A percentile compares a stretch with the other conserved stretches of the same genome.
Evolutionary conservation across 2,797 vertebrate genomes (phyloP).

Genomic region (Arrhamphus sclerolepis): DNA sequence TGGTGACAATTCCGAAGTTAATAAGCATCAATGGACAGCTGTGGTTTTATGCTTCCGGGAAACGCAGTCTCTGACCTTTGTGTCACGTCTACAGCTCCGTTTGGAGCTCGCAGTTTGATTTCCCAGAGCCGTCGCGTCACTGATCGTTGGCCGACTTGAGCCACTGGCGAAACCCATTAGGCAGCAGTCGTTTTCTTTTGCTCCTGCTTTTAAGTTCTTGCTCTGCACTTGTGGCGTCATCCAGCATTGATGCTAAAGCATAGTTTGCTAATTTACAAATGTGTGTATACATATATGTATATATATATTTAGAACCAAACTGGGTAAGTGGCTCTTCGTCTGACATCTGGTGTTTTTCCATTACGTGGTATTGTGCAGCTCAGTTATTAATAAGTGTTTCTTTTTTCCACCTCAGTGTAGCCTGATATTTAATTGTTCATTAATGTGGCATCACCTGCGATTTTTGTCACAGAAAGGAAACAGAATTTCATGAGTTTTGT

Average conservation of each 20-base stretch:
- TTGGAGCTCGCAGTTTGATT: constrained; percentile 57
- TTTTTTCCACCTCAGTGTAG: too few relatives aligned
- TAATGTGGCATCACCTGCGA: too few relatives aligned
- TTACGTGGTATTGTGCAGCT: too few relatives aligned
- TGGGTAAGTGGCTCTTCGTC: constrained; percentile 5
- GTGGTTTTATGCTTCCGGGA: constrained; percentile 58
- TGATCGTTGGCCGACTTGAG: constrained; percentile 20
- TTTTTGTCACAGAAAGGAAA: too few relatives aligned
- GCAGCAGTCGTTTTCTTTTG: constrained; percentile 10
- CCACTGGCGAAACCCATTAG: constrained; percentile 7
- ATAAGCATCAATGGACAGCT: not conserved
- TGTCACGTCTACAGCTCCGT: constrained; percentile 58
- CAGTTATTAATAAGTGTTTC: too few relatives aligned
- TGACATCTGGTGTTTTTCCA: constrained; percentile 7
- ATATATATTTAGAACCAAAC: too few relatives aligned
- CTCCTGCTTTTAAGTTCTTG: not conserved
- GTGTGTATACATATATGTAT: too few relatives aligned
- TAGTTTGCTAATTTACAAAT: not conserved
- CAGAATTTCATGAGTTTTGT: too few relatives aligned
- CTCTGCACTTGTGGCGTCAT: too few relatives aligned
- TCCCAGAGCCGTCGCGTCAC: constrained; percentile 58
- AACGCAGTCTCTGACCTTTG: constrained; percentile 68
- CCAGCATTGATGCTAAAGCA: not conserved
- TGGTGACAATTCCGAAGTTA: too few relatives aligned
- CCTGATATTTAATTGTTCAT: too few relatives aligned